Evolutionary conservation across 92 coral and sea anemone species (phyloP), one percentile per base, ranked within the genome.

Genomic region (Muricea muricata): DNA sequence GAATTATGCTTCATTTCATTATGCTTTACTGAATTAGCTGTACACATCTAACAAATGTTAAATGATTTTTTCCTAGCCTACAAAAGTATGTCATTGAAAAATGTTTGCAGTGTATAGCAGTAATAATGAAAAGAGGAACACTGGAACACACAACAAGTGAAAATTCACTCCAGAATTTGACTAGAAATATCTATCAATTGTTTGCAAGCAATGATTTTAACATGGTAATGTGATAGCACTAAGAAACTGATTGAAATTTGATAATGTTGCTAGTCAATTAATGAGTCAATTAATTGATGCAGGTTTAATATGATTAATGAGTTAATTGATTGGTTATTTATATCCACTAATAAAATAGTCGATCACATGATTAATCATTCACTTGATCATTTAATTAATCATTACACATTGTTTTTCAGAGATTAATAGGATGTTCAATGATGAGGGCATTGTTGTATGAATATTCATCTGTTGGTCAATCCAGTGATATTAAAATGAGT

Each of bases 21-120:
- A n/a, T n/a, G n/a, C n/a, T n/a, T n/a, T n/a, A n/a, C n/a, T n/a
- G n/a, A n/a, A n/a, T n/a, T n/a, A n/a, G n/a, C n/a, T n/a, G n/a
- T n/a, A n/a, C n/a, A n/a, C n/a, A n/a, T n/a, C n/a, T n/a, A n/a
- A n/a, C n/a, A n/a, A n/a, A n/a, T n/a, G 6, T 29, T 34, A 2
- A 28, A 67, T 18, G n/a, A n/a, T 45, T 39, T 48, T 23, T 35
- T 65, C 26, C 18, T 69, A 95, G 98, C 9, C 71, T 95, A 34
- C 95, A 93, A 83, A 93, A 92, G 83, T 95, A 95, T 86, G 98
- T 95, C 15, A 91, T 90, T 47, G 98, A 95, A 73, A 97, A 93
- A 86, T 93, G 89, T 7, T 85, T 95, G 6, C 98, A 95, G 82
- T 97, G 91, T 14, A 93, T 95, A 33, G 97, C 98, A 24, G 90